A percentile compares a stretch with the other conserved stretches of the same genome.
phyloP scores from a whole-genome alignment of 2,888 invertebrate genomes.

The Notocelia uddmanniana region DNA sequence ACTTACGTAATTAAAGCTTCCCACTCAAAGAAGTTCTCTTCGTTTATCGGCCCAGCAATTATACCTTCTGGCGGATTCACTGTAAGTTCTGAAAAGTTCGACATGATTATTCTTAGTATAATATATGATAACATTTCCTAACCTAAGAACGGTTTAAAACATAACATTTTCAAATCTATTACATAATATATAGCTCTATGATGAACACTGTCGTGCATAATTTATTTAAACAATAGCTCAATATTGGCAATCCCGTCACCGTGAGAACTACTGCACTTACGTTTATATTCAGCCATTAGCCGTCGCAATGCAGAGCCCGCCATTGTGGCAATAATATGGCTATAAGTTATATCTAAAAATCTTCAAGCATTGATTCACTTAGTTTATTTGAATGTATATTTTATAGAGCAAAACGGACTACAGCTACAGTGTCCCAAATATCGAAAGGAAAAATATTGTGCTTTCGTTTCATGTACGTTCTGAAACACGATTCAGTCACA shows the following conservation, averaged over 20 bases:
- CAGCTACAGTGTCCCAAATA: neutral
- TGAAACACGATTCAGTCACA: neutral
- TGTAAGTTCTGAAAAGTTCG: constrained; percentile 90
- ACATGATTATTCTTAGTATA: neutral
- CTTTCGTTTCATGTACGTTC: neutral
- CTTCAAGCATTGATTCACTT: neutral
- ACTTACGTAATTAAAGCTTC: constrained; percentile 95
- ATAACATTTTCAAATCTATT: neutral
- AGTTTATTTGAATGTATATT: constrained; percentile 1
- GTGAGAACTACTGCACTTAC: constrained; percentile 79
- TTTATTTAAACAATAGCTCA: neutral
- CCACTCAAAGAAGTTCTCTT: constrained; percentile 99
- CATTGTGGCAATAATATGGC: constrained; percentile 79
- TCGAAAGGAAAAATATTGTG: neutral
- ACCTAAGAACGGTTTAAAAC: neutral
- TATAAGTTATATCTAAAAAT: neutral
- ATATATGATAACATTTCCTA: neutral
- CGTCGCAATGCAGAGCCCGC: constrained; percentile 94
- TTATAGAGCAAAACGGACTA: neutral
- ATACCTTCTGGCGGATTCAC: constrained; percentile 99
- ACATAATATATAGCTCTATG: neutral
- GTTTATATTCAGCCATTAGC: constrained; percentile 96
- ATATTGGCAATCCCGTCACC: constrained; percentile 19
- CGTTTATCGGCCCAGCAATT: constrained; percentile 98
- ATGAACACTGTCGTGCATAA: neutral